Conservation (phyloP, 2,888 invertebrate species). For the Acrobasis consociella region DNA sequence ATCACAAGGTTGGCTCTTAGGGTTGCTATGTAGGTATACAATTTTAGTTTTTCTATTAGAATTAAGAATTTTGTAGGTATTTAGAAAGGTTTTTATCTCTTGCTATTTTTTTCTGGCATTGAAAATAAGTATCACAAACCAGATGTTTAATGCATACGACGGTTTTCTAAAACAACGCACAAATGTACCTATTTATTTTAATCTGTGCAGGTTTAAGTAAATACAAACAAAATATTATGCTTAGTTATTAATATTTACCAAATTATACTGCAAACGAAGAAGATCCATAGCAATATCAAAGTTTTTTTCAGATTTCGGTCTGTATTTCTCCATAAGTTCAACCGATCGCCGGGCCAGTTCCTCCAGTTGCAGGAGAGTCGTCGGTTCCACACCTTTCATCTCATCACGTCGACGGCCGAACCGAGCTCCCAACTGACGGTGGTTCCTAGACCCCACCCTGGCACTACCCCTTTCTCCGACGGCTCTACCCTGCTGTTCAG, state of each 20-base stretch:
- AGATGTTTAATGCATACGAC: too few relatives aligned
- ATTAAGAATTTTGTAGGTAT: too few relatives aligned
- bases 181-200: too few relatives aligned
- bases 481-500: slow-evolving; percentile 36
- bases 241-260: slow-evolving; percentile 40
- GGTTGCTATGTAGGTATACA: too few relatives aligned
- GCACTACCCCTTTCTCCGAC: slow-evolving; percentile 34
- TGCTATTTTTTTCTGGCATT: too few relatives aligned
- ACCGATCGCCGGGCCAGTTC: slow-evolving; percentile 43
- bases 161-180: too few relatives aligned
- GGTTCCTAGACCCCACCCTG: slow-evolving; percentile 34
- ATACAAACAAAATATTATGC: too few relatives aligned
- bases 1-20: too few relatives aligned
- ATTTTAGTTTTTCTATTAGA: too few relatives aligned
- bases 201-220: too few relatives aligned
- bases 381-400: slow-evolving; percentile 39
- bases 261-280: slow-evolving; percentile 53
- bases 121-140: too few relatives aligned
- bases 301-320: slow-evolving; percentile 38
- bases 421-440: slow-evolving; percentile 47
- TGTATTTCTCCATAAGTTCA: slow-evolving; percentile 49
- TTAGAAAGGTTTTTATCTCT: too few relatives aligned
- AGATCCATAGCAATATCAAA: slow-evolving; percentile 50
- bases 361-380: slow-evolving; percentile 47
- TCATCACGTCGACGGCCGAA: slow-evolving; percentile 37